A percentile compares a stretch with the other conserved stretches of the same genome.
Evolutionary conservation across 2,888 invertebrate genomes (phyloP).

Genomic region (Epinotia nisella): DNA sequence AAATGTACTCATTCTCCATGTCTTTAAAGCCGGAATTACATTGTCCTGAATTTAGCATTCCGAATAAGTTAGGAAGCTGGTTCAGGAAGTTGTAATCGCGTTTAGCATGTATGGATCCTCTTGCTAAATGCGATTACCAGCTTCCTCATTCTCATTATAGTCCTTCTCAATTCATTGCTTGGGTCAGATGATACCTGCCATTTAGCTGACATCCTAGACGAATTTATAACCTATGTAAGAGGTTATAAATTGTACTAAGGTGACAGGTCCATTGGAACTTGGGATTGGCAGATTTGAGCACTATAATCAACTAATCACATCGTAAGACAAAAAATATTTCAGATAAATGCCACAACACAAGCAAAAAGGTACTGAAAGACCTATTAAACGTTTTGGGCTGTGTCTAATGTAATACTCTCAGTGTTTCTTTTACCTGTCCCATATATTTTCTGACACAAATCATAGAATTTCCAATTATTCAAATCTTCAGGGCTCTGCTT

Average conservation of each 20-base stretch:
- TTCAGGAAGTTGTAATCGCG: no score
- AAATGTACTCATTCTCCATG: not conserved
- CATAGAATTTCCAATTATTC: conserved; percentile 68
- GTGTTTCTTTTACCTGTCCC: conserved; percentile 71
- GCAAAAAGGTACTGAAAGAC: not conserved
- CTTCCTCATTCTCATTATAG: no score
- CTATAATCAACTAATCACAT: not conserved
- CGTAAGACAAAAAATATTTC: not conserved
- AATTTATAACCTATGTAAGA: no score
- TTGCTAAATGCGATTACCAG: no score
- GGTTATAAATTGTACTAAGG: no score
- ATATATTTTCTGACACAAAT: conserved; percentile 77
- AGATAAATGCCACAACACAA: not conserved
- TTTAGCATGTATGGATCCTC: no score
- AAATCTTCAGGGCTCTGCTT: conserved; percentile 64
- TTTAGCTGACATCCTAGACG: no score
- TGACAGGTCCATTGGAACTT: no score
- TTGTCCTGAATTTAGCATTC: no score
- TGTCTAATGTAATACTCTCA: conserved; percentile 39
- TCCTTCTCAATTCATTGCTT: not conserved
- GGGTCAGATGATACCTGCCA: no score
- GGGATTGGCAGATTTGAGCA: not conserved
- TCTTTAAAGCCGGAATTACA: no score
- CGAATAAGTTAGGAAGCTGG: no score
- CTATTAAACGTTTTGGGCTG: conserved; percentile 24